Conservation (phyloP, 2,888 invertebrate species). For the Hemistola chrysoprasaria region DNA sequence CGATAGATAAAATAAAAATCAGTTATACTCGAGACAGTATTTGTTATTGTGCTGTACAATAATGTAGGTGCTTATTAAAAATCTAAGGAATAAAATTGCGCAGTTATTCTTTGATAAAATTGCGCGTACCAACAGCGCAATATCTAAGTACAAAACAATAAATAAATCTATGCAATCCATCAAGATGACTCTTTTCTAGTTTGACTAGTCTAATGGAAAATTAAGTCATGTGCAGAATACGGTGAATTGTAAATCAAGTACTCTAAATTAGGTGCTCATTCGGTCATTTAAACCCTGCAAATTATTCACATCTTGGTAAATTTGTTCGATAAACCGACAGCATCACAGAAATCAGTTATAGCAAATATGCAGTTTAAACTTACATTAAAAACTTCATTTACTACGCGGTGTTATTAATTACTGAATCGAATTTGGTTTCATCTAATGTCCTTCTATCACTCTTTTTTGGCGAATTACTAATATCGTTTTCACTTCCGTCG, state of each 20-base stretch:
- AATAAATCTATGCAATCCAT: constrained; percentile 64
- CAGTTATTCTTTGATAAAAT: constrained; percentile 29
- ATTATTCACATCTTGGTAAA: too few species aligned
- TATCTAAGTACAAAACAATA: constrained; percentile 54
- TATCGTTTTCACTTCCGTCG: constrained; percentile 64
- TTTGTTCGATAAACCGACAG: constrained; percentile 49
- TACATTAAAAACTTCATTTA: constrained; percentile 27
- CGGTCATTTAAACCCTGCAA: not conserved
- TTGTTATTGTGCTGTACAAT: constrained; percentile 13
- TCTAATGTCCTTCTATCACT: constrained; percentile 74
- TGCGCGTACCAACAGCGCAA: constrained; percentile 28
- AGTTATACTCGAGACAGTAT: constrained; percentile 13
- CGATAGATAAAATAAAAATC: constrained; percentile 33
- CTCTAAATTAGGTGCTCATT: constrained; percentile 7
- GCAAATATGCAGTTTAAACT: constrained; percentile 50
- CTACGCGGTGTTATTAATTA: constrained; percentile 65
- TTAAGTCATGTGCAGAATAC: constrained; percentile 33
- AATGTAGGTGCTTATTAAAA: constrained; percentile 1
- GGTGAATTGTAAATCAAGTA: constrained; percentile 9
- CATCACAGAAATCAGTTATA: constrained; percentile 67
- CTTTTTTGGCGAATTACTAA: constrained; percentile 73
- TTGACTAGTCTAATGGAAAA: constrained; percentile 76
- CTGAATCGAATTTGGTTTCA: constrained; percentile 57
- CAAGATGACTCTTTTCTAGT: constrained; percentile 66
- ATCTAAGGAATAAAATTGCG: constrained; percentile 15